Evolutionary conservation across 2,888 invertebrate species (phyloP).

Genomic region (Elgonia sp.): DNA sequence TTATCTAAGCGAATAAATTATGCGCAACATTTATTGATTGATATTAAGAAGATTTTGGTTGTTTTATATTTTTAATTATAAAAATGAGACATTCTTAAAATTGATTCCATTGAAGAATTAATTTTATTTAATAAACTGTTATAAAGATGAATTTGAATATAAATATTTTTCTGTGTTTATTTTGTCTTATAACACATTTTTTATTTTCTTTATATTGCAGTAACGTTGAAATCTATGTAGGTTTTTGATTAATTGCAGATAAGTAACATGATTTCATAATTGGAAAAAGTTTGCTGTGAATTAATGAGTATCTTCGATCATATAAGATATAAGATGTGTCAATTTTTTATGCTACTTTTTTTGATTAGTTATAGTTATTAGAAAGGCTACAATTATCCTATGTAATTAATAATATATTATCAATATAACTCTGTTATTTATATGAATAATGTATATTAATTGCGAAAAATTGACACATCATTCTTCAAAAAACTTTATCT

Average conservation of each 20-base stretch:
- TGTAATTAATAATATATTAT: constrained; percentile 35
- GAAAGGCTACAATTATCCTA: constrained; percentile 23
- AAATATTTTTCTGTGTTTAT: too few species aligned
- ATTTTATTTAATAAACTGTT: too few species aligned
- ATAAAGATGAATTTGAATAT: too few species aligned
- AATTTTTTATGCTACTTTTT: constrained; percentile 19
- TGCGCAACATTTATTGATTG: too few species aligned
- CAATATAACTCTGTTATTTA: constrained; percentile 4
- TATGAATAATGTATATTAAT: constrained; percentile 3
- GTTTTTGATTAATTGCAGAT: constrained; percentile 6
- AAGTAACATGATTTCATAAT: constrained; percentile 3
- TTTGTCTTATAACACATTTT: neutral
- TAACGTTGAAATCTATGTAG: neutral
- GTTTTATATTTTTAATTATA: too few species aligned
- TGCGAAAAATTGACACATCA: neutral
- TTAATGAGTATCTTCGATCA: neutral
- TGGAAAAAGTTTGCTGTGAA: constrained; percentile 5
- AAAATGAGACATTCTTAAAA: too few species aligned
- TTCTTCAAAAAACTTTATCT: too few species aligned
- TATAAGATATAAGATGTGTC: neutral
- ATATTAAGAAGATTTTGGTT: too few species aligned
- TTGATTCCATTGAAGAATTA: too few species aligned
- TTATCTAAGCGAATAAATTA: too few species aligned
- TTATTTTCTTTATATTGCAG: neutral
- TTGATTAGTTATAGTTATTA: constrained; percentile 4